Conservation (phyloP, 2,888 invertebrate genomes). For the Atethmia centrago region DNA sequence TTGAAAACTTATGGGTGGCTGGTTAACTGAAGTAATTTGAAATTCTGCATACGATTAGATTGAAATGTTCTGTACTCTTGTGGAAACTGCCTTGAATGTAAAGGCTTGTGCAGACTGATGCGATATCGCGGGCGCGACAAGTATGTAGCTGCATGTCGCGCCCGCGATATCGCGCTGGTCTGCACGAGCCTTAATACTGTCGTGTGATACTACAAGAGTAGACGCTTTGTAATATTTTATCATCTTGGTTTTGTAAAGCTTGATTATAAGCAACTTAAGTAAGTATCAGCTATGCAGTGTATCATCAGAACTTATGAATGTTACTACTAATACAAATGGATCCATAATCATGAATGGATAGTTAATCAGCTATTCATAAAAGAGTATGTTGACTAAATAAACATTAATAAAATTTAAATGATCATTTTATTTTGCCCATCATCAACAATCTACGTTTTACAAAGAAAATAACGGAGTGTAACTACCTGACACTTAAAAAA, state of each 20-base stretch:
- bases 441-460: constrained; percentile 63
- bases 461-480: constrained; percentile 51
- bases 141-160: too few species aligned
- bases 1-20: constrained; percentile 58
- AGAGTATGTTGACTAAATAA: constrained; percentile 83
- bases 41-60: not conserved
- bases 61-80: not conserved
- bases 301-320: not conserved
- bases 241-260: too few species aligned
- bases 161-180: too few species aligned
- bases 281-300: constrained; percentile 1
- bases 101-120: too few species aligned
- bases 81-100: not conserved
- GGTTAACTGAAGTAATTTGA: constrained; percentile 44
- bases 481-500: constrained; percentile 43
- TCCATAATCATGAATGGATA: constrained; percentile 14
- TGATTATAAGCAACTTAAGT: too few species aligned
- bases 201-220: too few species aligned
- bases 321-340: not conserved
- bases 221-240: too few species aligned
- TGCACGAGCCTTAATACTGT: too few species aligned
- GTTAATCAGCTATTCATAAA: constrained; percentile 58
- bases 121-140: too few species aligned
- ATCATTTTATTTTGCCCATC: constrained; percentile 70
- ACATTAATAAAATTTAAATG: constrained; percentile 73